phyloP scores from a whole-genome alignment of 1,140 invertebrate genomes.

The Latrodectus geometricus region DNA sequence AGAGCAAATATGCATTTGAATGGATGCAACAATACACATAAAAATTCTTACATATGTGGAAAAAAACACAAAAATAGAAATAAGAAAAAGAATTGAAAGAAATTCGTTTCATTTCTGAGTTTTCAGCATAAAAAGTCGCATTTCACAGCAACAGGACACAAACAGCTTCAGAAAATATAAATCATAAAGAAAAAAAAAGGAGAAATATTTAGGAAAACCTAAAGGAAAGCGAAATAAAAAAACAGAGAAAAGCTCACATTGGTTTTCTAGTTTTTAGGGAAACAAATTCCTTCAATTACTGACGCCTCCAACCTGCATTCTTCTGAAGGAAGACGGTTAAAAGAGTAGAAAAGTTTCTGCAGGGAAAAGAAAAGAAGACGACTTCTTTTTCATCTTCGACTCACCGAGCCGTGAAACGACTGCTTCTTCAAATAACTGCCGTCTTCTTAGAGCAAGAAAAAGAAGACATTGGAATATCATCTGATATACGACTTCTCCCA shows the following conservation, averaged over 20 bases:
- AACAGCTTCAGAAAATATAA: no score
- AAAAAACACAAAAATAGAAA: no score
- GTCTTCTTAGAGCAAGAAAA: not conserved
- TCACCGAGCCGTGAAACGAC: slow-evolving; percentile 39
- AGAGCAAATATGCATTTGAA: no score
- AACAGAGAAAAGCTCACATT: not conserved
- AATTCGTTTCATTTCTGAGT: no score
- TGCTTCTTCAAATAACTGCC: slow-evolving; percentile 35
- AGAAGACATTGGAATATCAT: slow-evolving; percentile 43
- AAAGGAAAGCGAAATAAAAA: no score
- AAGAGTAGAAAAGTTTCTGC: not conserved
- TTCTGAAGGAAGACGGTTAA: not conserved
- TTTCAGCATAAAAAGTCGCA: no score
- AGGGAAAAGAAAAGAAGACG: not conserved
- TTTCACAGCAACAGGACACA: no score
- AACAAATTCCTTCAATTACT: not conserved
- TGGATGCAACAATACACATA: no score
- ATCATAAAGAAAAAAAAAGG: no score
- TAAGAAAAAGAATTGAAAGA: no score
- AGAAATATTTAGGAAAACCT: no score
- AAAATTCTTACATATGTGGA: no score
- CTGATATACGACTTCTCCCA: slow-evolving; percentile 36
- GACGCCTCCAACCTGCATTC: not conserved
- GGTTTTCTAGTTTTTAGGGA: not conserved
- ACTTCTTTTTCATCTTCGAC: slow-evolving; percentile 14